Evolutionary conservation across 2,888 invertebrate genomes (phyloP), one percentile per base, ranked within the genome.

Genomic region (Sphaeridia pumilis): DNA sequence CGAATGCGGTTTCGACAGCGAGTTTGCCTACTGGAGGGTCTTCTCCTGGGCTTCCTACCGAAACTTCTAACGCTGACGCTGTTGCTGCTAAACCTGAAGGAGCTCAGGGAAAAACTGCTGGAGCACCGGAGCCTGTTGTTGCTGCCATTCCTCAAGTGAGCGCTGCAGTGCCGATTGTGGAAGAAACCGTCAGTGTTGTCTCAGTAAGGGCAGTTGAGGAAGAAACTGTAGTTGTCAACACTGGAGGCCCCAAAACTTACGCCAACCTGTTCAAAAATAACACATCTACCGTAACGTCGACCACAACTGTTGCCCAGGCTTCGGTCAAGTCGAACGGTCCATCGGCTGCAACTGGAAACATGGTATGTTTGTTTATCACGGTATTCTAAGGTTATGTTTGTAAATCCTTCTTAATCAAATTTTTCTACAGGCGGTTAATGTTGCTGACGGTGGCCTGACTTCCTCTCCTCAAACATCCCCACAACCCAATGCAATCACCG

Each of bases 231-330:
- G 34, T 43, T n/a, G 21, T 47, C 25, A 42, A 4, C 22, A 17
- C 51, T 27, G 43, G 38, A 22, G 59, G 56, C 42, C 87, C 86
- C 20, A 88, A 87, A 74, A 88, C 89, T 12, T 89, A 87, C 72
- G 88, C 89, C 20, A 87, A 84, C 72, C 77, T 87, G 65, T 78
- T 89, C 66, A 88, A 87, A 74, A 58, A 46, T 34, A 55, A 43
- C 35, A n/a, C 49, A 10, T 36, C 51, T 10, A 50, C 21, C 27
- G 49, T 49, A 5, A 21, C 50, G 10, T 31, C 52, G 7, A 27
- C 45, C 10, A n/a, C 52, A 4, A 22, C 46, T 35, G 46, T 49
- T 31, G 22, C 46, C 34, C 48, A 51, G 35, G 47, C 51, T 35
- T 22, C 52, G n/a, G 4, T 31, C 20, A 59, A 59, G 3, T 49